phyloP scores from a whole-genome alignment of 1,140 invertebrate species.

The Asbolus verrucosus region DNA sequence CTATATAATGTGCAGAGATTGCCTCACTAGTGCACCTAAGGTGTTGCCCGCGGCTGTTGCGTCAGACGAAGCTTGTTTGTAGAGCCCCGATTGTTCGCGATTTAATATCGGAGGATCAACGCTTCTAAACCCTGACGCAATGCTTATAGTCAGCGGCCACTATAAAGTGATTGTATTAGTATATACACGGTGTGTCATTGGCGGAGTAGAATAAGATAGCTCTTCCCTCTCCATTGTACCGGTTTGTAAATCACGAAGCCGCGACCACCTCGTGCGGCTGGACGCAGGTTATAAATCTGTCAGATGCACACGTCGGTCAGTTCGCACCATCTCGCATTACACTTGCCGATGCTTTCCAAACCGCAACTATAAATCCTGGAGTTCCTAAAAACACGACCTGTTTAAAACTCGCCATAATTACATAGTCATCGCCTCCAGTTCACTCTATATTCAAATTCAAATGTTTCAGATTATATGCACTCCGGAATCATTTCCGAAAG shows the following conservation, averaged over 20 bases:
- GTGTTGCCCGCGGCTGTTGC: conserved; percentile 52
- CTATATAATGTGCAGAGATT: conserved; percentile 58
- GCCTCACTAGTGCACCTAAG: conserved; percentile 59
- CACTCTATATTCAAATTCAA: conserved; percentile 14
- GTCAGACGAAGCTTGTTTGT: conserved; percentile 52
- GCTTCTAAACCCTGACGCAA: conserved; percentile 31
- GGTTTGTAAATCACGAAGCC: conserved; percentile 44
- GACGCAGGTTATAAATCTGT: conserved; percentile 54
- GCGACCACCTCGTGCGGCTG: conserved; percentile 46
- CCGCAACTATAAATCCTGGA: conserved; percentile 48
- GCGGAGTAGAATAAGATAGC: conserved; percentile 8
- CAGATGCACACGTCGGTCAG: conserved; percentile 55
- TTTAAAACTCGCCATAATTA: conserved; percentile 43
- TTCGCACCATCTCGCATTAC: conserved; percentile 47
- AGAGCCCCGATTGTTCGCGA: conserved; percentile 48
- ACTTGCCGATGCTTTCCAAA: conserved; percentile 45
- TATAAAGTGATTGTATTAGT: conserved; percentile 24
- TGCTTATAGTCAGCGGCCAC: conserved; percentile 25
- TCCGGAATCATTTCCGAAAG: conserved; percentile 1
- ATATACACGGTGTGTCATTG: background rate
- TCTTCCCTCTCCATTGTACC: background rate
- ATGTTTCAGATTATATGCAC: conserved; percentile 6
- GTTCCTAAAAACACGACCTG: conserved; percentile 15
- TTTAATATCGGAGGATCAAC: conserved; percentile 50
- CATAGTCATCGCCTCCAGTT: conserved; percentile 1